These are phyloP conservation scores for Azemiops feae DNA, from an alignment of 2,113 vertebrate genomes.

Conservation along the genomic window DNA sequence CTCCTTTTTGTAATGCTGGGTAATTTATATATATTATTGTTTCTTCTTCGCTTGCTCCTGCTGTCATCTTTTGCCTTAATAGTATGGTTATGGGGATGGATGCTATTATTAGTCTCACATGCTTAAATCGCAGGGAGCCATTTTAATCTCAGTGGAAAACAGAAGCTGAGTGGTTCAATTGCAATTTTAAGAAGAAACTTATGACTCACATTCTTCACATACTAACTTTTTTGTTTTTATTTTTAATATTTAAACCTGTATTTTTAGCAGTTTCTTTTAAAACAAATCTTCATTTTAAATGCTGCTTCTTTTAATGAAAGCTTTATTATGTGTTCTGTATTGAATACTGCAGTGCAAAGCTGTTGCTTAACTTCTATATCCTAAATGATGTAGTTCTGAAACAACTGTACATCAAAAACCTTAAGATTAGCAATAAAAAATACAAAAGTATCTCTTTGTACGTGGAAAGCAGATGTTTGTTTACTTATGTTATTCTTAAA, in stretches of 20 bases:
- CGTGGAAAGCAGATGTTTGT: not conserved
- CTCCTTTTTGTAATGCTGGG: slow-evolving; percentile 48
- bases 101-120: slow-evolving; percentile 58
- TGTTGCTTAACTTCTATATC: not conserved
- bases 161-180: slow-evolving; percentile 52
- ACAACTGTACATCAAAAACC: not conserved
- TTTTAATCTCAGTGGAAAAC: slow-evolving; percentile 51
- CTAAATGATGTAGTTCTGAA: not conserved
- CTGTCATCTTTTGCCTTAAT: slow-evolving; percentile 59
- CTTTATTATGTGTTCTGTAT: not conserved
- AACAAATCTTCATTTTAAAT: not conserved
- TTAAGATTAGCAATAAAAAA: not conserved
- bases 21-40: slow-evolving; percentile 52
- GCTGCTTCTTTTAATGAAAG: slow-evolving; percentile 1
- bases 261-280: slow-evolving; percentile 16
- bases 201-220: not conserved
- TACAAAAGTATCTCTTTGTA: not conserved
- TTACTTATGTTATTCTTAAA: not conserved
- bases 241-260: slow-evolving; percentile 47
- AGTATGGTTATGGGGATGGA: slow-evolving; percentile 52
- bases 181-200: slow-evolving; percentile 46
- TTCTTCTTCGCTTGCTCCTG: slow-evolving; percentile 50
- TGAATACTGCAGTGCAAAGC: not conserved
- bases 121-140: slow-evolving; percentile 44
- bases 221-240: slow-evolving; percentile 24